Evolutionary conservation across 2,113 vertebrate species (phyloP), one percentile per base, ranked within the genome.

Genomic region (Oceanodroma tethys): DNA sequence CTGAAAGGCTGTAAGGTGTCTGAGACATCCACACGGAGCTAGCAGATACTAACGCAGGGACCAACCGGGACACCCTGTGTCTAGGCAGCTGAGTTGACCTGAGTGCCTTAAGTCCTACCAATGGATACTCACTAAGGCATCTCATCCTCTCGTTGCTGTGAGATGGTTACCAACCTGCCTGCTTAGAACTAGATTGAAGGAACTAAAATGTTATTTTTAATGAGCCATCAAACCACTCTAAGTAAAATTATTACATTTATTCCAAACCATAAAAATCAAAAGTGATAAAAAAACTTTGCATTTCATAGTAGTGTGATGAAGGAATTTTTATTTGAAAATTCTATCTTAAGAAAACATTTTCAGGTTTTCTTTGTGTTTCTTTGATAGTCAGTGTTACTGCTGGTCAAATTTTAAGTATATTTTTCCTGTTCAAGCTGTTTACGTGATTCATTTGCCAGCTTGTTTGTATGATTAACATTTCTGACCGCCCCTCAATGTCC

Each of bases 391-490:
- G 18, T 63, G 23, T 56, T 80, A 73, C 29, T 74, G 38, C 36
- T 5, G 16, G 43, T 75, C 1, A 10, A 60, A 78, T 83, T 82
- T 86, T 70, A 67, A 81, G 48, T 60, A 29, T 58, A 17, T 82
- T 86, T 92, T 89, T 60, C 20, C 62, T 72, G 18, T 72, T 76
- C 82, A 88, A 73, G 71, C 84, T 86, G 65, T 95, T 88, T 79
- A 56, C 1, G 1, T 91, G 93, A 97, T 87, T 96, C 78, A 95
- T 84, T 84, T 90, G 75, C 75, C 90, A 29, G 68, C 53, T 89
- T 71, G 9, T 86, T 95, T 89, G 66, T 78, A 52, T 97, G 86
- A 95, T 48, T 92, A 96, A 96, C 48, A 73, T 76, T 92, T 71
- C 74, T 95, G 87, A 95, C 76, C 17, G 17, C 56, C 81, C 72